phyloP scores from a whole-genome alignment of 2,797 vertebrate genomes.

The Malacoctenus gilli region DNA sequence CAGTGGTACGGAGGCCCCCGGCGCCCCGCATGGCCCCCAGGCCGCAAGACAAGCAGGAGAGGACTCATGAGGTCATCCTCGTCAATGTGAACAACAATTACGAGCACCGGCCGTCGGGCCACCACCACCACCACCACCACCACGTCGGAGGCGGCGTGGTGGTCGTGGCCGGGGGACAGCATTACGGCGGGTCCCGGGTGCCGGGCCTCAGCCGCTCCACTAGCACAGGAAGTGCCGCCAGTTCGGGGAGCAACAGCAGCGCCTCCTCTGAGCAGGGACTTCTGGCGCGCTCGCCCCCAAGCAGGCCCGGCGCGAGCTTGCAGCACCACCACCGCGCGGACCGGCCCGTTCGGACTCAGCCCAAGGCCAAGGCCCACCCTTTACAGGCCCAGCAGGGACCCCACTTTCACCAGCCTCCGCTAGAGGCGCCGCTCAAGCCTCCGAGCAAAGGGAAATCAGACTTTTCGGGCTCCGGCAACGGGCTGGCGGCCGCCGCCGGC shows the following conservation, averaged over 20 bases:
- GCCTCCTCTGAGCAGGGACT: constrained; percentile 93
- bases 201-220: constrained; percentile 90
- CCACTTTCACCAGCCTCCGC: constrained; percentile 69
- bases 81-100: constrained; percentile 95
- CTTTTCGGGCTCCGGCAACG: constrained; percentile 58
- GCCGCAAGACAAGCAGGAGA: constrained; percentile 89
- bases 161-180: constrained; percentile 61
- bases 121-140: constrained; percentile 70
- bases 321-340: constrained; percentile 78
- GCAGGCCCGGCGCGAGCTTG: constrained; percentile 72
- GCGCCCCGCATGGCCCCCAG: constrained; percentile 82
- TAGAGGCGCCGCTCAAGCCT: constrained; percentile 84
- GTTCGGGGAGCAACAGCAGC: constrained; percentile 92
- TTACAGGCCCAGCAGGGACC: constrained; percentile 62
- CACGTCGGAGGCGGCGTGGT: constrained; percentile 56
- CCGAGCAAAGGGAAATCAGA: constrained; percentile 81
- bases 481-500: constrained; percentile 72
- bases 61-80: constrained; percentile 94
- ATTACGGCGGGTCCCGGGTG: constrained; percentile 73
- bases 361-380: constrained; percentile 84
- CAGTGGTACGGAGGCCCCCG: constrained; percentile 82
- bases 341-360: constrained; percentile 88
- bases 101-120: constrained; percentile 80
- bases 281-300: constrained; percentile 84
- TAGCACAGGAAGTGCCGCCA: constrained; percentile 93